A percentile compares a stretch with the other conserved stretches of the same genome.
Evolutionary conservation across 2,888 invertebrate species (phyloP).

Genomic region (Callimorpha dominula): DNA sequence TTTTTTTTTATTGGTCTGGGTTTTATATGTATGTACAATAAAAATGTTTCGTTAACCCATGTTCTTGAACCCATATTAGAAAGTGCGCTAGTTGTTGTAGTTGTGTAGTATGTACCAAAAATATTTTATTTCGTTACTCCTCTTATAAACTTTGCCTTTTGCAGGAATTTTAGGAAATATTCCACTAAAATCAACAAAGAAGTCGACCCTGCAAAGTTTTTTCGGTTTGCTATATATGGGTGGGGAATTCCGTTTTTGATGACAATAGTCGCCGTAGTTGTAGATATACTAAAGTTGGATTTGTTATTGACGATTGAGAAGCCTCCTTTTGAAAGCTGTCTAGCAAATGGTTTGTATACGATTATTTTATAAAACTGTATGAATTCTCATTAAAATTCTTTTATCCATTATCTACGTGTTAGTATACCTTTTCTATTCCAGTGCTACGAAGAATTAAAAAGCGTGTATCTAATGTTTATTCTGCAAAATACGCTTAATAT

Average conservation of each 20-base stretch:
- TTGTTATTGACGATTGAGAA: not conserved
- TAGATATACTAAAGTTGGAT: not conserved
- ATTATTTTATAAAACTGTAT: not conserved
- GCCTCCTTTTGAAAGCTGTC: slow-evolving; percentile 18
- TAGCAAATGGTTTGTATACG: slow-evolving; percentile 18
- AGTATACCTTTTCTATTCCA: not conserved
- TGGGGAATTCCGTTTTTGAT: slow-evolving; percentile 17
- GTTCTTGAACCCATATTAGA: too few relatives aligned
- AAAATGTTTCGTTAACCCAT: too few relatives aligned
- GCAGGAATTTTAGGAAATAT: slow-evolving; percentile 4
- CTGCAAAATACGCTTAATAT: too few relatives aligned
- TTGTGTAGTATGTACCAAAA: not conserved
- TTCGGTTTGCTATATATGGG: not conserved
- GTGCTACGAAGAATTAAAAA: not conserved
- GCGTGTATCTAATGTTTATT: too few relatives aligned
- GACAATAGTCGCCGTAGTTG: not conserved
- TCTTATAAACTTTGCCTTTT: not conserved
- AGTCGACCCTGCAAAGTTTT: not conserved
- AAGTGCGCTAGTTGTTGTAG: too few relatives aligned
- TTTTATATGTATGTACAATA: too few relatives aligned
- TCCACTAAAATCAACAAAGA: not conserved
- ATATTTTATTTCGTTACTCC: not conserved
- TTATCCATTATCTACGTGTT: not conserved
- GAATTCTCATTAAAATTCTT: not conserved
- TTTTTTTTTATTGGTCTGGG: too few relatives aligned